Conservation (phyloP, 2,113 vertebrate species). For the Zosterops pallidus region DNA sequence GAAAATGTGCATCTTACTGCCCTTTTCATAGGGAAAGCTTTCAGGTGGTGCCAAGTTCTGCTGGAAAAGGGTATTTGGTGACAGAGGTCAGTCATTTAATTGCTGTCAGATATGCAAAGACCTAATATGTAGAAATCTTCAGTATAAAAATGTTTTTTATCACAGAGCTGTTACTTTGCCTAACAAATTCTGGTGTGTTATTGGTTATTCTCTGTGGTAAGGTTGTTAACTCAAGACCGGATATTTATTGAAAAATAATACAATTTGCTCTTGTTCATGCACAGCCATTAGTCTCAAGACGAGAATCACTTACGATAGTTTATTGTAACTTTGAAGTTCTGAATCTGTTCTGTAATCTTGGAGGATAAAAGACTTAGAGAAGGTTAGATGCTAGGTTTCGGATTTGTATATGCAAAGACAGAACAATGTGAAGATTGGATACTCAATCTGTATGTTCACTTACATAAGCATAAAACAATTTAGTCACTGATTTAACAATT, state of each 20-base stretch:
- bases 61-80: neutral
- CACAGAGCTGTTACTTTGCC: neutral
- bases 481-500: neutral
- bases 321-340: neutral
- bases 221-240: neutral
- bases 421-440: neutral
- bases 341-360: neutral
- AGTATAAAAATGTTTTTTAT: neutral
- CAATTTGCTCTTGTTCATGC: neutral
- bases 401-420: neutral
- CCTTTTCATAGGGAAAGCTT: neutral
- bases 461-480: neutral
- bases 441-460: neutral
- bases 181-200: neutral
- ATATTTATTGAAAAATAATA: neutral
- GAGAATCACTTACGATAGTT: neutral
- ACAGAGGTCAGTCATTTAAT: neutral
- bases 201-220: neutral
- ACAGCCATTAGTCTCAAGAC: neutral
- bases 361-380: neutral
- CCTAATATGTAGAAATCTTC: neutral
- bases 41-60: neutral
- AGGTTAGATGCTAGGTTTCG: neutral
- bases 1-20: neutral
- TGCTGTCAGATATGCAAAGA: neutral